Evolutionary conservation across 2,797 vertebrate genomes (phyloP).

Genomic region (Neomorphus geoffroyi): DNA sequence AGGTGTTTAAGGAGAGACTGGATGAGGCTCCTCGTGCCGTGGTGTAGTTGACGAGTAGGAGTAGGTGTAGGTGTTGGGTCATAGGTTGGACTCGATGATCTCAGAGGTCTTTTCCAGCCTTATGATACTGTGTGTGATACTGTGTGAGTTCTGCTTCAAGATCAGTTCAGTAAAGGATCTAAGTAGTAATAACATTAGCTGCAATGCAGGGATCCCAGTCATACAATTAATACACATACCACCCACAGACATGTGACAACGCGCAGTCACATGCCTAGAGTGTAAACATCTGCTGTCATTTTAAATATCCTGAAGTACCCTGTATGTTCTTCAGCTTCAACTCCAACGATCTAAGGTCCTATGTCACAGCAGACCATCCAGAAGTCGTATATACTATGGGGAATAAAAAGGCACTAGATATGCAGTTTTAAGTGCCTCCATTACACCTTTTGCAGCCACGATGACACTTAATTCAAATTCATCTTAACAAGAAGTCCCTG

Average conservation of each 20-base stretch:
- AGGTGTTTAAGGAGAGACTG: no score
- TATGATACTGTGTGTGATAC: no score
- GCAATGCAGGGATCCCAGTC: accelerated
- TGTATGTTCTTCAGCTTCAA: background rate
- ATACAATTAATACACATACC: background rate
- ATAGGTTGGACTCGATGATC: no score
- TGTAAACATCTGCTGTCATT: background rate
- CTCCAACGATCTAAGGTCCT: background rate
- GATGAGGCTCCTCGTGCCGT: no score
- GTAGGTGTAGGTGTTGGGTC: no score
- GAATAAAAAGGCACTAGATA: background rate
- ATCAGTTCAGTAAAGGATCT: background rate
- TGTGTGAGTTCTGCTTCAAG: background rate
- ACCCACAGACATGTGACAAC: accelerated
- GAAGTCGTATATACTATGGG: accelerated
- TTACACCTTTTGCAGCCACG: background rate
- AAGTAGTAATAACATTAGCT: no score
- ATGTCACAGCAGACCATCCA: background rate
- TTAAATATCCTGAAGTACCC: background rate
- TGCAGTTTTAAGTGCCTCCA: background rate
- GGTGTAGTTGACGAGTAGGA: no score
- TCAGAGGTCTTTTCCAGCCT: no score
- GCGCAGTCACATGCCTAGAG: background rate
- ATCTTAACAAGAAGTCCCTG: background rate
- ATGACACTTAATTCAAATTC: background rate